phyloP scores from a whole-genome alignment of 2,113 vertebrate species.

The Asarcornis scutulata region DNA sequence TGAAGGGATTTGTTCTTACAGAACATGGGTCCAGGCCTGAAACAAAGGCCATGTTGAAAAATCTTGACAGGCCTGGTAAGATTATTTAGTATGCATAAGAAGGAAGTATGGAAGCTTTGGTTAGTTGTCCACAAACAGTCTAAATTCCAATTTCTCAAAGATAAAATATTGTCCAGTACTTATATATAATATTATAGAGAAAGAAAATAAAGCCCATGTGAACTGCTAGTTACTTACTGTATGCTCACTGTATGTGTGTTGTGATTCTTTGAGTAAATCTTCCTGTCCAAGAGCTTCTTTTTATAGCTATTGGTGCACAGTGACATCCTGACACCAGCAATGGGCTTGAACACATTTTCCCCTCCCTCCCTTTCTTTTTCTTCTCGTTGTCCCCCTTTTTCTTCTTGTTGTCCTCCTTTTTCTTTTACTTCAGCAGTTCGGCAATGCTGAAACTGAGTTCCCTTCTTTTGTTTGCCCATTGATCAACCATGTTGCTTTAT shows the following conservation, averaged over 20 bases:
- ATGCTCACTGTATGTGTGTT: background rate
- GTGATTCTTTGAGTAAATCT: background rate
- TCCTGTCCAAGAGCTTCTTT: background rate
- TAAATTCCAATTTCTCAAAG: background rate
- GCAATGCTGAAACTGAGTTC: slow-evolving; percentile 25
- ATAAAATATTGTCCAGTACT: background rate
- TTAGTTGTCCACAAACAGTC: background rate
- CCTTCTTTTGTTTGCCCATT: slow-evolving; percentile 37
- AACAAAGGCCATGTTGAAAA: background rate
- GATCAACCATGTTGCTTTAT: slow-evolving; percentile 37
- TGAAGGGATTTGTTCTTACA: background rate
- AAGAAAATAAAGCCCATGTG: background rate
- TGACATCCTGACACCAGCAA: background rate
- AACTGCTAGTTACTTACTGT: background rate
- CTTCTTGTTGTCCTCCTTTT: background rate
- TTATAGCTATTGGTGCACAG: background rate
- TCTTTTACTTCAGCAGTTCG: background rate
- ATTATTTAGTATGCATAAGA: background rate
- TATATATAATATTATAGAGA: background rate
- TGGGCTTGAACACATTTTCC: background rate
- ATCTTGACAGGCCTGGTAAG: background rate
- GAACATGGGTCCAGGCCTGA: background rate
- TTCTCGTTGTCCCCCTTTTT: background rate
- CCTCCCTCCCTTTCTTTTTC: background rate
- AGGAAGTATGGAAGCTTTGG: background rate